Evolutionary conservation across 2,888 invertebrate species (phyloP).

Genomic region (Molorchus minor): DNA sequence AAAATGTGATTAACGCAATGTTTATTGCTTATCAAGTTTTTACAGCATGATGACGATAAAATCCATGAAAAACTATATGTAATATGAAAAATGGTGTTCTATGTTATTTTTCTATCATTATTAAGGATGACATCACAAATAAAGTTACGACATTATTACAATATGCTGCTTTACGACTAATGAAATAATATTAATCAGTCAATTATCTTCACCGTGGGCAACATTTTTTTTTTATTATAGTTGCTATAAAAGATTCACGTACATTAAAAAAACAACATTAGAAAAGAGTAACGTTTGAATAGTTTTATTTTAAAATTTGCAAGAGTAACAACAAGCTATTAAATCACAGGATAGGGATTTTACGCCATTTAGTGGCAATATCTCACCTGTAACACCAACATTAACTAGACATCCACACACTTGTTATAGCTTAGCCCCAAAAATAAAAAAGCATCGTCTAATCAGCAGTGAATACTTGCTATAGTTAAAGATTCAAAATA

Average conservation of each 20-base stretch:
- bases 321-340: conserved; percentile 59
- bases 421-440: too few relatives aligned
- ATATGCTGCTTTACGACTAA: conserved; percentile 15
- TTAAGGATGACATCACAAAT: conserved; percentile 20
- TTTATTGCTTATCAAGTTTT: conserved; percentile 23
- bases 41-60: conserved; percentile 27
- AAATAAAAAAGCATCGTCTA: too few relatives aligned
- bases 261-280: conserved; percentile 34
- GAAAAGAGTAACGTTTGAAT: conserved; percentile 45
- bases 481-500: too few relatives aligned
- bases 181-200: conserved; percentile 32
- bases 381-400: conserved; percentile 21
- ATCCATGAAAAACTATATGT: conserved; percentile 25
- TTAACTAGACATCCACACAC: conserved; percentile 8
- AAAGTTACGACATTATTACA: conserved; percentile 20
- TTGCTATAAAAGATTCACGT: conserved; percentile 16
- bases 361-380: conserved; percentile 25
- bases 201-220: conserved; percentile 36
- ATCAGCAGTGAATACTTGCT: too few relatives aligned
- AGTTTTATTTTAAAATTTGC: conserved; percentile 54
- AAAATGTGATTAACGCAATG: conserved; percentile 5
- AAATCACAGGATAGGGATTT: conserved; percentile 58
- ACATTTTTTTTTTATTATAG: conserved; percentile 22
- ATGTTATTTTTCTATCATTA: conserved; percentile 16
- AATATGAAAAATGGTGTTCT: conserved; percentile 28